Conservation (phyloP, 1,140 invertebrate genomes). For the Brachionus paranguensis region DNA sequence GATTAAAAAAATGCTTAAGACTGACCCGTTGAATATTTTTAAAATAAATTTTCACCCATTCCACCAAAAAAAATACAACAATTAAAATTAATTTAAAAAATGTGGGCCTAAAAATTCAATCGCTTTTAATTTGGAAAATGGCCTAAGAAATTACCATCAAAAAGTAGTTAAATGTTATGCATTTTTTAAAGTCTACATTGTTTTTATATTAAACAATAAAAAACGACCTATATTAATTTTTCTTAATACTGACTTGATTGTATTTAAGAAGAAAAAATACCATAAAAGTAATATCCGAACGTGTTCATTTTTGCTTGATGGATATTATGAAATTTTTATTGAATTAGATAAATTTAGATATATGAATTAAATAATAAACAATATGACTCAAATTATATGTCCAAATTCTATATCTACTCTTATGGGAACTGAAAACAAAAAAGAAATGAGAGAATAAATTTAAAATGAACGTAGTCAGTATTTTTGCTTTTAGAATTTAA, state of each 20-base stretch:
- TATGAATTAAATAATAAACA: not conserved
- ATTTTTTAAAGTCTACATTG: not conserved
- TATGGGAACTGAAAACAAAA: not conserved
- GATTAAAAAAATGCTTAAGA: not conserved
- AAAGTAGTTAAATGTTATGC: not conserved
- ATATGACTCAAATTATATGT: not conserved
- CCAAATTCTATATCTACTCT: not conserved
- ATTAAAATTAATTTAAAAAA: not conserved
- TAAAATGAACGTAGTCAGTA: not conserved
- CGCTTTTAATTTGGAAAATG: not conserved
- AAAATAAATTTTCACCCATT: too few species aligned
- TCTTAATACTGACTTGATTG: not conserved
- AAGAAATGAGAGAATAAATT: too few species aligned
- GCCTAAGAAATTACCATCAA: not conserved
- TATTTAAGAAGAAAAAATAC: not conserved
- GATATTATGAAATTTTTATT: not conserved
- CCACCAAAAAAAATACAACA: not conserved
- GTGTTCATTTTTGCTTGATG: not conserved
- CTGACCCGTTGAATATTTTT: not conserved
- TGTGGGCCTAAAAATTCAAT: not conserved
- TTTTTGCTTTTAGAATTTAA: not conserved
- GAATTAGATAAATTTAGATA: not conserved
- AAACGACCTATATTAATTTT: not conserved
- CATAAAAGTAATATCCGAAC: not conserved
- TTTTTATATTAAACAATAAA: not conserved